Evolutionary conservation across 2,113 vertebrate species (phyloP).

Genomic region (Phalacrocorax brasilianus): DNA sequence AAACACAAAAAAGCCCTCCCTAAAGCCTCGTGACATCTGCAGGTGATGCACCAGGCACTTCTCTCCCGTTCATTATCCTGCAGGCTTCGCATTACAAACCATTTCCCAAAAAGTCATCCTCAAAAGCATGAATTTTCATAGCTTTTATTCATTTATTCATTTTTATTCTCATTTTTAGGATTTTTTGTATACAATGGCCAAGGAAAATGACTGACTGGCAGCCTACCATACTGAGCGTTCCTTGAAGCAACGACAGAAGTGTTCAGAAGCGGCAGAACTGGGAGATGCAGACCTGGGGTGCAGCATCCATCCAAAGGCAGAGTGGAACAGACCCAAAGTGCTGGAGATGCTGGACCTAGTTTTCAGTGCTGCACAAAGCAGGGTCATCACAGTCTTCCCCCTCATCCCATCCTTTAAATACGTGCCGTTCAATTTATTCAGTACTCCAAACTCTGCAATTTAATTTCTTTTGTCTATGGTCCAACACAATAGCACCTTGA

Average conservation of each 20-base stretch:
- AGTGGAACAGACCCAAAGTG: background rate
- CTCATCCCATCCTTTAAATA: background rate
- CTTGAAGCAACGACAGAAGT: background rate
- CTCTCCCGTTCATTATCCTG: background rate
- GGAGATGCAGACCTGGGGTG: background rate
- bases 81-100: background rate
- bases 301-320: background rate
- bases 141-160: background rate
- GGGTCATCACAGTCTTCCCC: background rate
- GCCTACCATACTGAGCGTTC: background rate
- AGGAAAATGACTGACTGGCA: background rate
- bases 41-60: background rate
- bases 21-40: background rate
- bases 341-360: background rate
- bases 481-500: background rate
- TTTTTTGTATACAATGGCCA: background rate
- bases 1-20: background rate
- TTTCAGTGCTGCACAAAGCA: background rate
- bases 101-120: background rate
- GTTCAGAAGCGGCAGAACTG: background rate
- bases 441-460: background rate
- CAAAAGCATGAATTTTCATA: background rate
- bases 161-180: background rate
- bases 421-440: background rate
- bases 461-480: background rate